Conservation (phyloP, 2,888 invertebrate species). For the Tipula lateralis region DNA sequence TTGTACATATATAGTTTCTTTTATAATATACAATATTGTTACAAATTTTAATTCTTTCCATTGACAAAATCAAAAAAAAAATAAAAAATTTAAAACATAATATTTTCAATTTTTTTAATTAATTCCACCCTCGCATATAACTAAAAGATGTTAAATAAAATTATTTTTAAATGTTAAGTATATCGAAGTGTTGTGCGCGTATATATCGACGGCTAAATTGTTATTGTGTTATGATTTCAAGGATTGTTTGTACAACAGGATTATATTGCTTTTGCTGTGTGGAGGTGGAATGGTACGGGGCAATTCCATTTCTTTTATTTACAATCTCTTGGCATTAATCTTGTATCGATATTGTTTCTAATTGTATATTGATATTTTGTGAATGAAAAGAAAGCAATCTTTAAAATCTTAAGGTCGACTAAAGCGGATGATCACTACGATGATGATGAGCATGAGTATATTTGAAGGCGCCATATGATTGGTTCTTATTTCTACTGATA, state of each 20-base stretch:
- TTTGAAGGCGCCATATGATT: too few species aligned
- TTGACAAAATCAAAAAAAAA: background rate
- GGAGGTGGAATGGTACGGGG: background rate
- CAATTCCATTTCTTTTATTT: background rate
- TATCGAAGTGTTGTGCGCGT: background rate
- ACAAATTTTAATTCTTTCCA: background rate
- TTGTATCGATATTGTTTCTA: background rate
- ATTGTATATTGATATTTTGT: background rate
- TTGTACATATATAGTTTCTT: background rate
- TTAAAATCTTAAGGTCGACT: background rate
- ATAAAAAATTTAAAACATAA: background rate
- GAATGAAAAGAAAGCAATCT: background rate
- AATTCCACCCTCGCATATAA: constrained; percentile 6
- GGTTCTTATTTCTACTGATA: too few species aligned
- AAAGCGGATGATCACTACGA: too few species aligned
- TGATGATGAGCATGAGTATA: too few species aligned
- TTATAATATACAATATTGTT: background rate
- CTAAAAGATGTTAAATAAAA: background rate
- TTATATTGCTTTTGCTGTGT: background rate
- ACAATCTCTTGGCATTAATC: background rate
- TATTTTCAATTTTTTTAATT: background rate
- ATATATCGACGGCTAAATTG: background rate
- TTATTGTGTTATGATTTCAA: background rate
- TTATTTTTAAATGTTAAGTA: background rate
- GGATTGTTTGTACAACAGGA: constrained; percentile 11